Conservation (phyloP, 2,888 invertebrate genomes). For the Polydrusus cervinus region DNA sequence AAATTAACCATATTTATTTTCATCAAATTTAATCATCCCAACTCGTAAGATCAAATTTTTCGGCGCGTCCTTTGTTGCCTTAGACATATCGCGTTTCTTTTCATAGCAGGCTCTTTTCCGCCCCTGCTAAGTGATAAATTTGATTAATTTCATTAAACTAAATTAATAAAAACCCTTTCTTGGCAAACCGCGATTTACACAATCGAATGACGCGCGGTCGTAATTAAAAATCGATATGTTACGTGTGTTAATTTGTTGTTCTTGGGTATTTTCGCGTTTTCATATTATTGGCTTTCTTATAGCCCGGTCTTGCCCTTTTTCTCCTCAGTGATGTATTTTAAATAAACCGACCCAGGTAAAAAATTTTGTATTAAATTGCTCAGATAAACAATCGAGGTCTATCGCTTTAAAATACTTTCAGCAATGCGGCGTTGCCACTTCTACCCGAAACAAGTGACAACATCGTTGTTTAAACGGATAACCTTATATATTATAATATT, state of each 20-base stretch:
- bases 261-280: conserved; percentile 40
- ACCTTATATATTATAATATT: no score
- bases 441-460: no score
- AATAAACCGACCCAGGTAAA: no score
- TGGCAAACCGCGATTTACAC: conserved; percentile 35
- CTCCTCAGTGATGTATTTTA: no score
- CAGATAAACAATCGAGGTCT: no score
- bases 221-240: conserved; percentile 51
- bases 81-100: conserved; percentile 43
- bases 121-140: conserved; percentile 39
- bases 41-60: conserved; percentile 5
- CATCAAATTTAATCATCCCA: conserved; percentile 2
- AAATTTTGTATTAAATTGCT: no score
- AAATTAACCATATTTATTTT: neutral
- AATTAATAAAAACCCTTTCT: conserved; percentile 51
- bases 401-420: no score
- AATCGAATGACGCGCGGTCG: conserved; percentile 42
- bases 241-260: no score
- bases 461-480: no score
- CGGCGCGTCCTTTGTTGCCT: conserved; percentile 11
- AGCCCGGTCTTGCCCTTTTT: neutral
- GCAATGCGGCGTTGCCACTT: no score
- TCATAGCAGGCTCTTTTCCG: conserved; percentile 11
- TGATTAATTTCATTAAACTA: conserved; percentile 45
- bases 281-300: conserved; percentile 23